A percentile compares a stretch with the other conserved stretches of the same genome.
Evolutionary conservation across 2,888 invertebrate genomes (phyloP).

Genomic region (Nebria salina): DNA sequence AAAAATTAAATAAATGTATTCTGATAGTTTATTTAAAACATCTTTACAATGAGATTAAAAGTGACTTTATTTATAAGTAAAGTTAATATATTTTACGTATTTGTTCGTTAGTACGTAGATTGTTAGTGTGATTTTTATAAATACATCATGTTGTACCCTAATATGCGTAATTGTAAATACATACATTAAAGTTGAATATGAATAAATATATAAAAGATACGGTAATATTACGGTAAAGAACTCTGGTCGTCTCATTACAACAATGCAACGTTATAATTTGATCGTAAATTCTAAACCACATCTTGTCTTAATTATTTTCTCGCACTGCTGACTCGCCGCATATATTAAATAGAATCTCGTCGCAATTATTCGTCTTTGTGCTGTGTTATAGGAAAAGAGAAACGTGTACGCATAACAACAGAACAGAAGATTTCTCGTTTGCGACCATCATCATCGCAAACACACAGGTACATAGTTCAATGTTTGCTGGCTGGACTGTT

Average conservation of each 20-base stretch:
- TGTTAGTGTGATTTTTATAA: no score
- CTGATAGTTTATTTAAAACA: no score
- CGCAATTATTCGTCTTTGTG: conserved; percentile 55
- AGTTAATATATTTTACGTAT: no score
- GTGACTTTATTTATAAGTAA: no score
- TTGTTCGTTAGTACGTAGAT: no score
- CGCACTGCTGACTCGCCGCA: conserved; percentile 62
- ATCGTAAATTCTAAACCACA: conserved; percentile 60
- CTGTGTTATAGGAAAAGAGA: not conserved
- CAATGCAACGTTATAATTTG: conserved; percentile 46
- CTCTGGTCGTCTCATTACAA: conserved; percentile 36
- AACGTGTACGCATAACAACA: not conserved
- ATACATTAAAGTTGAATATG: not conserved
- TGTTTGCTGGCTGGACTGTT: conserved; percentile 50
- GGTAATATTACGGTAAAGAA: not conserved
- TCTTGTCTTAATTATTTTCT: conserved; percentile 64
- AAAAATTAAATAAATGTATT: no score
- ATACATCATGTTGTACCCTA: no score
- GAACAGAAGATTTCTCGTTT: conserved; percentile 1
- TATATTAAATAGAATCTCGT: conserved; percentile 59
- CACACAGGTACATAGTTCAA: conserved; percentile 49
- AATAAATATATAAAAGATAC: not conserved
- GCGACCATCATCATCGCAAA: conserved; percentile 6
- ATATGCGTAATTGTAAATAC: not conserved
- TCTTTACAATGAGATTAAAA: no score